phyloP scores from a whole-genome alignment of 1,140 invertebrate species.

The Drosophila persimilis region DNA sequence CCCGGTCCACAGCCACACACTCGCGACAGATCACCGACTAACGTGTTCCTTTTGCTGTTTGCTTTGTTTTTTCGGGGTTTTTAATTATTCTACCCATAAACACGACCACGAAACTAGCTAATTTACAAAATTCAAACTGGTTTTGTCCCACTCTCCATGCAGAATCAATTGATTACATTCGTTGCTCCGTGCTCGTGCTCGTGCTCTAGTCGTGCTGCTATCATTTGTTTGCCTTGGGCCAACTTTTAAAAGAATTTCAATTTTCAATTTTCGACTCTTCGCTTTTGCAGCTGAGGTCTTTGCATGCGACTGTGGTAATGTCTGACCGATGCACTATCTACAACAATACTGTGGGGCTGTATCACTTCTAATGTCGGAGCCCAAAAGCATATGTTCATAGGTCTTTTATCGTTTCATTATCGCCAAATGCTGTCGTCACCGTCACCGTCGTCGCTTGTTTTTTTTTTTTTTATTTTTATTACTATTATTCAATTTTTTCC shows the following conservation, averaged over 20 bases:
- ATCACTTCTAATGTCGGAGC: conserved; percentile 35
- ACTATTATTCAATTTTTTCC: conserved; percentile 24
- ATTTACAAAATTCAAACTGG: conserved; percentile 19
- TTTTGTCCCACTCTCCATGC: neutral
- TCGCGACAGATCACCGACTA: conserved; percentile 41
- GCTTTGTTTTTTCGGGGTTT: conserved; percentile 20
- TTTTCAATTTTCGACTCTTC: conserved; percentile 15
- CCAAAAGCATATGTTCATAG: conserved; percentile 33
- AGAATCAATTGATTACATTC: conserved; percentile 1
- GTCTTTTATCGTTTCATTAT: conserved; percentile 78
- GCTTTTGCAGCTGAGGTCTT: conserved; percentile 5
- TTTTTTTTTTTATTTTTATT: conserved; percentile 30
- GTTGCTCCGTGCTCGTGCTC: conserved; percentile 7
- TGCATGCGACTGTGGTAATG: conserved; percentile 29
- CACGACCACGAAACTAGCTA: conserved; percentile 25
- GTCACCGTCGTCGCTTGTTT: conserved; percentile 55
- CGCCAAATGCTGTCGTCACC: conserved; percentile 73
- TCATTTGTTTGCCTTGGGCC: conserved; percentile 15
- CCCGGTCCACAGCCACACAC: conserved; percentile 9
- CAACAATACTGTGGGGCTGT: conserved; percentile 18
- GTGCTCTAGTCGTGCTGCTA: conserved; percentile 3
- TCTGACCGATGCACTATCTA: conserved; percentile 18
- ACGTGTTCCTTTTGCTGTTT: conserved; percentile 30
- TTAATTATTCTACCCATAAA: conserved; percentile 50
- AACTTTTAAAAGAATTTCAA: conserved; percentile 8